Percentiles rank a stretch among this genome's conserved stretches.
Evolutionary conservation across 1,140 invertebrate genomes (phyloP).

Genomic region (Nomia melanderi): DNA sequence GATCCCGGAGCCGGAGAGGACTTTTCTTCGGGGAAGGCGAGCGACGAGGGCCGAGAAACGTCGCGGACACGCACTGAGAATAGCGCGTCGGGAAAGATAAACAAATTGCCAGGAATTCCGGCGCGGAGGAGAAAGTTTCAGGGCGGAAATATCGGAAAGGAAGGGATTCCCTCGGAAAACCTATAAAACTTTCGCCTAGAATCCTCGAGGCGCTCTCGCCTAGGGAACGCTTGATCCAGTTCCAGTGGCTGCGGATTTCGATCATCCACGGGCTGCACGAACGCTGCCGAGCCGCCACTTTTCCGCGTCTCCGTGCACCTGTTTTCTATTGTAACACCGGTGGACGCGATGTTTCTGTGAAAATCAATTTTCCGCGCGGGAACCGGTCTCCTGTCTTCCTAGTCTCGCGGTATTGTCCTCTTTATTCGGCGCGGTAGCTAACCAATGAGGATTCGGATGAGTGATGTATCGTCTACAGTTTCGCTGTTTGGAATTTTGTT

Average conservation of each 20-base stretch:
- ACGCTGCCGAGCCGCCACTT: not conserved
- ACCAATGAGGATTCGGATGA: no score
- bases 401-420: no score
- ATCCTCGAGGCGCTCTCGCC: not conserved
- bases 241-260: not conserved
- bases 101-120: constrained; percentile 49
- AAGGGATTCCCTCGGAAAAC: not conserved
- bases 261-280: not conserved
- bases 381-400: no score
- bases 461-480: no score
- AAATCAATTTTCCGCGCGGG: no score
- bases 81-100: constrained; percentile 42
- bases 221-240: not conserved
- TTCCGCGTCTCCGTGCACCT: not conserved
- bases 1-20: not conserved
- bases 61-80: constrained; percentile 34
- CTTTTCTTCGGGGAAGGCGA: no score
- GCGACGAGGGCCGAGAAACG: constrained; percentile 23
- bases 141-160: not conserved
- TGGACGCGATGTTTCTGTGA: no score
- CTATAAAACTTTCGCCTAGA: not conserved
- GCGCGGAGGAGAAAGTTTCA: not conserved
- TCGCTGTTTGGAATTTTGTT: no score
- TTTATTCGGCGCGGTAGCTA: no score
- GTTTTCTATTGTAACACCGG: no score